Evolutionary conservation across 2,888 invertebrate genomes (phyloP), one percentile per base, ranked within the genome.

Genomic region (Eristalinus sepulchralis): DNA sequence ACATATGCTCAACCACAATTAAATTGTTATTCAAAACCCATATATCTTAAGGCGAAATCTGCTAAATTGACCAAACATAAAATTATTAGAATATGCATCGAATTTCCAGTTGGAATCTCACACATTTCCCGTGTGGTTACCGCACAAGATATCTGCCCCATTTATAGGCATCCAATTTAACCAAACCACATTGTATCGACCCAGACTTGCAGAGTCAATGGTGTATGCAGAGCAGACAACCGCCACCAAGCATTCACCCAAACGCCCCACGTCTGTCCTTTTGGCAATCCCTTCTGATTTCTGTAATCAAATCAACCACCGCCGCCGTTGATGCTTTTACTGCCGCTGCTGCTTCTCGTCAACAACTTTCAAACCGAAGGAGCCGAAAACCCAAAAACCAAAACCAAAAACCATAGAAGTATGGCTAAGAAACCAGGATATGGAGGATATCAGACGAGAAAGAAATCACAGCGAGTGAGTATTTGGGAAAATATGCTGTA

Each of bases 401-500:
- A 33, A 72, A 39, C n/a, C 39, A 13, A 70, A 66, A 76, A 34
- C 20, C 59, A 13, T 4, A 39, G 27, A 73, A 64, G 66, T 20
- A 47, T 60, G 27, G 17, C 6, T 31, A 1, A 24, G 13, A n/a
- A 31, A 27, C 34, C 34, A 34, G 34, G 34, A 34, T 34, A 34
- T n/a, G 17, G 17, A 47, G 47, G 47, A 31, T 31, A 31, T 31
- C 31, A 31, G 31, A 31, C 6, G 31, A 13, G 39, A 64, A 33
- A 68, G 70, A 66, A 73, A 71, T 77, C 77, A 67, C 64, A 2
- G 47, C 17, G 47, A 47, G 47, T 73, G 39, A 73, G 77, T 77
- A 66, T 77, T 85, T 77, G 53, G 77, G 34, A 73, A 47, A 85
- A 81, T 73, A 73, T 77, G 63, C 75, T 70, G 85, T 85, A 82